Evolutionary conservation across 2,888 invertebrate species (phyloP).

Genomic region (Antheraea yamamai): DNA sequence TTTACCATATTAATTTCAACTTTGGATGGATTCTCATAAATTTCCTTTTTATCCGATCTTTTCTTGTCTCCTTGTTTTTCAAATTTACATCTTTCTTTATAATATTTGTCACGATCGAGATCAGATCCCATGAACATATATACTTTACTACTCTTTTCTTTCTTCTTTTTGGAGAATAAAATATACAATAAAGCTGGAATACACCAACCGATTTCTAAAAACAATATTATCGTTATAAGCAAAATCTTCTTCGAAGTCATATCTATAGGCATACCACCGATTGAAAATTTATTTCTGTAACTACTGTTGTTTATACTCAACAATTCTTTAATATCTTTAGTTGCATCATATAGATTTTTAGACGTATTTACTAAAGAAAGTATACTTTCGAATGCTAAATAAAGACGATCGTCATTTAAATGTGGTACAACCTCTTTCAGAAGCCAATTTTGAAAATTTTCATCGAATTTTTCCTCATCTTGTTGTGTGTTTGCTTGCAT

Average conservation of each 20-base stretch:
- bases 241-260: conserved; percentile 51
- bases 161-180: conserved; percentile 33
- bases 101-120: conserved; percentile 6
- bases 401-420: conserved; percentile 83
- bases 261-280: conserved; percentile 35
- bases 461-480: conserved; percentile 71
- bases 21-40: conserved; percentile 20
- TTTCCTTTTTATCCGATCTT: conserved; percentile 11
- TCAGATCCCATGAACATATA: conserved; percentile 31
- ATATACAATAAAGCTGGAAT: conserved; percentile 49
- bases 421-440: conserved; percentile 73
- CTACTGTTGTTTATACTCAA: conserved; percentile 19
- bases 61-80: conserved; percentile 5
- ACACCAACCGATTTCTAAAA: conserved; percentile 66
- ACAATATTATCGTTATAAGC: conserved; percentile 50
- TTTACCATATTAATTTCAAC: conserved; percentile 14
- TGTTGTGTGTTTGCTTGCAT: conserved; percentile 58
- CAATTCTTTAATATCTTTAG: conserved; percentile 29
- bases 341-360: conserved; percentile 28
- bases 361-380: conserved; percentile 59
- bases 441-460: conserved; percentile 81
- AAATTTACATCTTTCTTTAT: conserved; percentile 15
- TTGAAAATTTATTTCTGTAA: conserved; percentile 22
- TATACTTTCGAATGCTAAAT: conserved; percentile 79
- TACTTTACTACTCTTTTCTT: conserved; percentile 34